phyloP scores from a whole-genome alignment of 37 sponge, comb jelly and placozoan species.

The Ianthella basta region DNA sequence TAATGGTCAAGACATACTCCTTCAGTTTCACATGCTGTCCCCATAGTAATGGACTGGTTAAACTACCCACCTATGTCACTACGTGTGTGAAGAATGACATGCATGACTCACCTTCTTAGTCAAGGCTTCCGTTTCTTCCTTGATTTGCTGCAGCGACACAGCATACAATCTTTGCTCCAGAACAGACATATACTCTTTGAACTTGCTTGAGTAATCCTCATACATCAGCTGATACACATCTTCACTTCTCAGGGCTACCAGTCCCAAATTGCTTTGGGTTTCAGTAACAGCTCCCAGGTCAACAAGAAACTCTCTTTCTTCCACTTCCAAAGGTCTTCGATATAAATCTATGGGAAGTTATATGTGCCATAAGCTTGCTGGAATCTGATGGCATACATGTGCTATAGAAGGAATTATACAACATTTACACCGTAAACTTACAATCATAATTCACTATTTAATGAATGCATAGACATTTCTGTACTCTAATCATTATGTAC shows the following conservation, averaged over 20 bases:
- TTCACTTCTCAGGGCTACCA: slow-evolving; percentile 59
- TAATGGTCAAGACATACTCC: too few species aligned
- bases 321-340: slow-evolving; percentile 63
- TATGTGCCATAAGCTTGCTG: too few species aligned
- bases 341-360: slow-evolving; percentile 45
- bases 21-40: too few species aligned
- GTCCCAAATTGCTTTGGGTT: slow-evolving; percentile 75
- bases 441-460: too few species aligned
- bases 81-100: too few species aligned
- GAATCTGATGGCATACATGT: too few species aligned
- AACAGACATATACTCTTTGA: slow-evolving; percentile 56
- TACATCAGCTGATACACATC: slow-evolving; percentile 78
- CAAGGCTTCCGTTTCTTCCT: slow-evolving; percentile 44
- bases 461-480: too few species aligned
- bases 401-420: too few species aligned
- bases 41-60: too few species aligned
- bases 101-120: slow-evolving; percentile 7
- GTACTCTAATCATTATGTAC: too few species aligned
- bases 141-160: slow-evolving; percentile 19
- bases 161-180: slow-evolving; percentile 64
- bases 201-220: slow-evolving; percentile 70
- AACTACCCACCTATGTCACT: too few species aligned
- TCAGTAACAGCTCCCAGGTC: slow-evolving; percentile 74
- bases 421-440: too few species aligned
- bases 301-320: slow-evolving; percentile 75